Percentiles rank a stretch among this genome's conserved stretches.
These are phyloP conservation scores for Beroe ovata DNA, from an alignment of 37 sponge, comb jelly and placozoan species.

Conservation along the genomic window DNA sequence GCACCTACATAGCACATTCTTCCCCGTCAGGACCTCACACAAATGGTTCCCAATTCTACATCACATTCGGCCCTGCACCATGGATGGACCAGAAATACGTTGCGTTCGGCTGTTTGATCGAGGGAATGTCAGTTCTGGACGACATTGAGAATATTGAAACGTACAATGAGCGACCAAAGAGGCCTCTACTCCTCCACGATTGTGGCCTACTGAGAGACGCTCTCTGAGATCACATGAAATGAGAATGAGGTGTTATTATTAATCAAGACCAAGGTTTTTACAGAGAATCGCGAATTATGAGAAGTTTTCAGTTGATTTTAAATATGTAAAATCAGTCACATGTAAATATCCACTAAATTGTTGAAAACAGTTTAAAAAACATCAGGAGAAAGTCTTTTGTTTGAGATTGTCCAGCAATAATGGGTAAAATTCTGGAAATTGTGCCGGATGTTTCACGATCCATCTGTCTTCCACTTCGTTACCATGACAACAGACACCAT, in stretches of 20 bases:
- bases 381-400: too few species aligned
- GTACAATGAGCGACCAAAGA: constrained; percentile 78
- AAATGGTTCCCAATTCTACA: constrained; percentile 91
- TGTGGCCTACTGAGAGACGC: constrained; percentile 72
- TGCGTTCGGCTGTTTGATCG: constrained; percentile 80
- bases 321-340: background rate
- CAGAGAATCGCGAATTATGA: too few species aligned
- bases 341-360: too few species aligned
- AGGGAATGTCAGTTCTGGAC: constrained; percentile 72
- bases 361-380: too few species aligned
- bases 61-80: constrained; percentile 77
- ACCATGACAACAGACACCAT: too few species aligned
- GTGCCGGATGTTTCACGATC: too few species aligned
- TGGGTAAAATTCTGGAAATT: too few species aligned
- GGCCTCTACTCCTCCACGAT: constrained; percentile 69
- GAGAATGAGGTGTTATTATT: background rate
- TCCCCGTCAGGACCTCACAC: constrained; percentile 75
- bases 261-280: too few species aligned
- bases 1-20: too few species aligned
- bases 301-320: background rate
- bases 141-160: constrained; percentile 72
- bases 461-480: too few species aligned
- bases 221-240: background rate
- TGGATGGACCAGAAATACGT: constrained; percentile 92
- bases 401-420: too few species aligned